Evolutionary conservation across 1,140 invertebrate genomes (phyloP), one percentile per base, ranked within the genome.

Genomic region (Heliconius melpomene): DNA sequence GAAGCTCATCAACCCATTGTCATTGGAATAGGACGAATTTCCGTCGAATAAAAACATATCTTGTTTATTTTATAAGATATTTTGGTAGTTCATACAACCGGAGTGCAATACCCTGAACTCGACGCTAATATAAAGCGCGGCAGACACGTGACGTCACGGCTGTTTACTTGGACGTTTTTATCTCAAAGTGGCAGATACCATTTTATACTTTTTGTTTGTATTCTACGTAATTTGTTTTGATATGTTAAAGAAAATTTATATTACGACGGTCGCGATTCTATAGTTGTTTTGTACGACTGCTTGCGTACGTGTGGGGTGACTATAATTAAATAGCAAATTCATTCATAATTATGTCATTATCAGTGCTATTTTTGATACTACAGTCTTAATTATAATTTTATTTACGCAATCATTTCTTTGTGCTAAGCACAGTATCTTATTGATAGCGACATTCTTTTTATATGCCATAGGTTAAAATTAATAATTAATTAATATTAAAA

Each of bases 141-240:
- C 60, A 18, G 26, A 1, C 32, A 36, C 32, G 32, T 46, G 60
- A 60, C 60, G 75, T 77, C 75, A 77, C 75, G 60, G 5, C 54
- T 81, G 79, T 81, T 81, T 81, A 81, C 79, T 74, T 74, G 78
- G 46, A 77, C 66, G 57, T 71, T 54, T 74, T 72, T 66, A 66
- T 66, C 60, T 66, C 26, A 66, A 66, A 16, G 74, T 54, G 72
- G 54, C 40, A 78, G 23, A 73, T 52, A 50, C 32, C 11, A 76
- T 76, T 50, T 76, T 46, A 26, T 46, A 13, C 75, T 76, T 70
- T 50, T 70, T 40, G 36, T 29, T 8, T 29, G 23, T 7, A 54
- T 20, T 26, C 16, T 52, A 16, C 75, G 52, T 57, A 57, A 57
- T 40, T 40, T 75, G 54, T 75, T 75, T 66, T 66, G 6, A 57